A percentile compares a stretch with the other conserved stretches of the same genome.
These are phyloP conservation scores for Megaceryle alcyon DNA, from an alignment of 2,797 vertebrate genomes.

Conservation along the genomic window DNA sequence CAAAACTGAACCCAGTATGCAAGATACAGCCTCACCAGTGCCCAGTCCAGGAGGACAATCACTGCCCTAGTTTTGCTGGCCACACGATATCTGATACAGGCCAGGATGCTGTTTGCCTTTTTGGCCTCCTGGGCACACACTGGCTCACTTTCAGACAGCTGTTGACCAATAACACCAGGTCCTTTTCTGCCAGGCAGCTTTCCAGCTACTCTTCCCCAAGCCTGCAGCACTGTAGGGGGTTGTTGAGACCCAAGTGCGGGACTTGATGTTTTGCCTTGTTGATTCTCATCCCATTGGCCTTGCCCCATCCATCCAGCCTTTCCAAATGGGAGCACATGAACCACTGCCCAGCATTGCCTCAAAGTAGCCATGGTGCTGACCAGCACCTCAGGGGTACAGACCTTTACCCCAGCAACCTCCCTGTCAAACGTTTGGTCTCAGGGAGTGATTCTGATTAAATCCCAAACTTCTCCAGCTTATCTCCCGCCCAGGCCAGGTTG, in stretches of 20 bases:
- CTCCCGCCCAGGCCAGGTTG: not conserved
- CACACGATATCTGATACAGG: no score
- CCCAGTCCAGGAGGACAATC: no score
- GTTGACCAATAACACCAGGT: not conserved
- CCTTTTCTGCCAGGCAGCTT: not conserved
- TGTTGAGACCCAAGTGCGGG: not conserved
- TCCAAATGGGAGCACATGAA: not conserved
- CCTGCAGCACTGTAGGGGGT: rapidly evolving
- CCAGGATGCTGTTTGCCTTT: no score
- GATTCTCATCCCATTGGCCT: not conserved
- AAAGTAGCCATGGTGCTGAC: not conserved
- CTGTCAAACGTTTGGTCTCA: not conserved
- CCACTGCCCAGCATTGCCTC: not conserved
- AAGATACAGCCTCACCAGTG: not conserved
- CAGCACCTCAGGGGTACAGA: not conserved
- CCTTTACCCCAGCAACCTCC: not conserved
- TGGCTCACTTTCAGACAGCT: no score
- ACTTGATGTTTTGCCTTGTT: not conserved
- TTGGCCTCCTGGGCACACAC: no score
- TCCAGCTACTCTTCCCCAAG: not conserved
- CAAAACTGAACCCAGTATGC: no score
- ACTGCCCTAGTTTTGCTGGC: no score
- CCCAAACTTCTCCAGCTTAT: not conserved
- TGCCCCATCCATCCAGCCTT: rapidly evolving
- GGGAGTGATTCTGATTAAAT: not conserved